Percentiles rank a stretch among this genome's conserved stretches.
Evolutionary conservation across 2,888 invertebrate species (phyloP).

Genomic region (Ectropis crepuscularia): DNA sequence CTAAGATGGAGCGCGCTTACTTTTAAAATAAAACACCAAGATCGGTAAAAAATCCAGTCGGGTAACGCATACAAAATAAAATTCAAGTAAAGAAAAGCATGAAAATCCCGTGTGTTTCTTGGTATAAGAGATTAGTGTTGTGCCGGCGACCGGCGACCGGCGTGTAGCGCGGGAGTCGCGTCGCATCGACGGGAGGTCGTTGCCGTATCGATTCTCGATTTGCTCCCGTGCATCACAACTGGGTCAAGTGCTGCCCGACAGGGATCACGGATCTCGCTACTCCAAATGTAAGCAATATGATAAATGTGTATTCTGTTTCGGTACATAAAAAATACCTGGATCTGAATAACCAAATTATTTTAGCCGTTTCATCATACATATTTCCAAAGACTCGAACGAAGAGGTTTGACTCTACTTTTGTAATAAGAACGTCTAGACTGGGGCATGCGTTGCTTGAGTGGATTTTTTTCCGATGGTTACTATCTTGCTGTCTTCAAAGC

Average conservation of each 20-base stretch:
- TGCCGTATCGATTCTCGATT: conserved; percentile 82
- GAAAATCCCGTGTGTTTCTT: conserved; percentile 18
- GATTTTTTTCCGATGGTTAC: no score
- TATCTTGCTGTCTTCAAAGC: no score
- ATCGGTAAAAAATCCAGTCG: no score
- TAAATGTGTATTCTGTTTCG: conserved; percentile 24
- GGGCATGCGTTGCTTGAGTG: no score
- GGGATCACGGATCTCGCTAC: conserved; percentile 35
- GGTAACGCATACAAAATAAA: no score
- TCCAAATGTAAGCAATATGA: conserved; percentile 31
- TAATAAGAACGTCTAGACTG: no score
- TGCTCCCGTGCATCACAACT: conserved; percentile 71
- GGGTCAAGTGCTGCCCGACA: conserved; percentile 76
- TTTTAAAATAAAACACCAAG: no score
- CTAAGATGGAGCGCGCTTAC: no score
- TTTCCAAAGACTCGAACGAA: no score
- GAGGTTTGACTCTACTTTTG: no score
- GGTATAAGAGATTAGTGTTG: conserved; percentile 25
- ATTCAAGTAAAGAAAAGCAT: not conserved
- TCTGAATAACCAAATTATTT: not conserved
- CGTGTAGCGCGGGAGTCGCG: conserved; percentile 61
- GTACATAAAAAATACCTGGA: not conserved
- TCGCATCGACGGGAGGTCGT: conserved; percentile 57
- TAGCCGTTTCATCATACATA: no score
- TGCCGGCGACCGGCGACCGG: conserved; percentile 35